These are phyloP conservation scores for Entelurus aequoreus DNA, from an alignment of 2,113 vertebrate genomes.

Conservation along the genomic window DNA sequence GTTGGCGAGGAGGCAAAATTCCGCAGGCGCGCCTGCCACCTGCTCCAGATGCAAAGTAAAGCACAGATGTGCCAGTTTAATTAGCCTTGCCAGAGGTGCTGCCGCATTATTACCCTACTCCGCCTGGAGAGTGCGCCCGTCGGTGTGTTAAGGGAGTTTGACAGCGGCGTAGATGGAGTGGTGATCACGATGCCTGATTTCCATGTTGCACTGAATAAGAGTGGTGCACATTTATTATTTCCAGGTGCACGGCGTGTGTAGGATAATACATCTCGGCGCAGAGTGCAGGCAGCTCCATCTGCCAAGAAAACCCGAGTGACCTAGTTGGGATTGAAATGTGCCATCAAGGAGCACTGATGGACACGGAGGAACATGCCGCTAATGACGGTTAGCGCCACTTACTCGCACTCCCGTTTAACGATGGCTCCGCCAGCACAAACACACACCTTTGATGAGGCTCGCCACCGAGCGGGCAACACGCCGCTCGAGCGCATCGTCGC, in stretches of 20 bases:
- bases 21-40: constrained; percentile 44
- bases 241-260: not conserved
- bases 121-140: constrained; percentile 38
- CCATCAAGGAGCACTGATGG: constrained; percentile 48
- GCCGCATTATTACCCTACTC: constrained; percentile 52
- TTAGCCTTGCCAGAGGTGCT: constrained; percentile 66
- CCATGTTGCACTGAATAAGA: not conserved
- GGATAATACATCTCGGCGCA: constrained; percentile 22
- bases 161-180: constrained; percentile 20
- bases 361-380: constrained; percentile 41
- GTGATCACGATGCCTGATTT: not conserved
- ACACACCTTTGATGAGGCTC: constrained; percentile 31
- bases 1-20: not conserved
- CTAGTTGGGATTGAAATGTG: constrained; percentile 52
- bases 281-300: constrained; percentile 33
- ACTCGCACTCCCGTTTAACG: constrained; percentile 30
- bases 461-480: constrained; percentile 2
- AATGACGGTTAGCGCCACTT: constrained; percentile 40
- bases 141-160: constrained; percentile 30
- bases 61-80: constrained; percentile 65
- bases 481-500: not conserved
- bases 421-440: constrained; percentile 24
- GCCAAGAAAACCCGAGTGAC: constrained; percentile 40
- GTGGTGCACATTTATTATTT: not conserved
- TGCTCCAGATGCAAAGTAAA: constrained; percentile 60